Base-by-base conservation (phyloP, 2,797 vertebrate species). In the Melanitta fusca region DNA sequence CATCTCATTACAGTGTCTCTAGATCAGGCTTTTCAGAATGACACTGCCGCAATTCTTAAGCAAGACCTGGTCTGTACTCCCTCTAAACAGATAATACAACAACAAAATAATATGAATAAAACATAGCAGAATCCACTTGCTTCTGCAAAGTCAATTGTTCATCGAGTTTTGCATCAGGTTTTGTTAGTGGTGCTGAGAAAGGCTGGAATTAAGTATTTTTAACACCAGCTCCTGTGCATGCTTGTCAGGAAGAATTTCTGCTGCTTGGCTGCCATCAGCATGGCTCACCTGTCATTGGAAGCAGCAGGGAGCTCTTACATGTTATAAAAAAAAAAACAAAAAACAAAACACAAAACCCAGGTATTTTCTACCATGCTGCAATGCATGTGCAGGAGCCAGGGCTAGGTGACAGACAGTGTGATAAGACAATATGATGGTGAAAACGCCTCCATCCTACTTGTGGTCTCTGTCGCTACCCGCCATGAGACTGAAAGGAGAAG, bases 211-310 rank as follows among this genome's bases (percentile, higher is more conserved):
- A n/a, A 54, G 22, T 0, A 0, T 47, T 91, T 89, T 62, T 75
- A 85, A 45, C 39, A 43, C 62, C 24, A 56, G 17, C 3, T 0
- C 65, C 38, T 10, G 18, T 69, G n/a, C 4, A 2, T 57, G 30
- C 0, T 0, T 11, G 3, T 38, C 4, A 11, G 21, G 17, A 70
- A 47, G 10, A 91, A 57, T 84, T 93, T 68, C 2, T 4, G 18
- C 36, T 0, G 0, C 53, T 82, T 0, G 0, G 6, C 64, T 89
- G n/a, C 71, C 75, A 45, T 58, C 60, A 71, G 64, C 39, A 32
- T 1, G 4, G 39, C 53, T 78, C 8, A 3, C 4, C 18, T 77
- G 61, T 85, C 68, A 30, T 1, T 70, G 10, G 39, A 68, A 80
- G 56, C 8, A 16, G 5, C 1, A 3, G 25, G 32, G 24, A 69